phyloP scores from a whole-genome alignment of 1,140 invertebrate species.

The Drosophila ercepeae region DNA sequence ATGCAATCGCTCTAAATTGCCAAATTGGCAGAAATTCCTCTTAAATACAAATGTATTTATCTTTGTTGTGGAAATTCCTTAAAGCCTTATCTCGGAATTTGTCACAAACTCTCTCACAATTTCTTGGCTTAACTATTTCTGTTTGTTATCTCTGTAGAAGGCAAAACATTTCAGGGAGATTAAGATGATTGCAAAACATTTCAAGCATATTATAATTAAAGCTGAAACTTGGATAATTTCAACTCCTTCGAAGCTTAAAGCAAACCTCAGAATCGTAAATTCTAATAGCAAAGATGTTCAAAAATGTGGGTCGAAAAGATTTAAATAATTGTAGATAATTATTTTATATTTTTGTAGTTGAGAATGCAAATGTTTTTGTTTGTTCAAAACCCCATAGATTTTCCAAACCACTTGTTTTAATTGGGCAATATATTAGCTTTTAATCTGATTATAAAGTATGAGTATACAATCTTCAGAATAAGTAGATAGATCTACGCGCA shows the following conservation, averaged over 20 bases:
- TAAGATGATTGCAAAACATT: constrained; percentile 30
- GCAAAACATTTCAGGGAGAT: constrained; percentile 18
- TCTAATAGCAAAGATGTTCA: not conserved
- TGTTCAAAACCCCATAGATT: not conserved
- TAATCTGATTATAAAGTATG: too few relatives aligned
- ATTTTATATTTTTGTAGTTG: too few relatives aligned
- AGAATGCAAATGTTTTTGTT: constrained; percentile 4
- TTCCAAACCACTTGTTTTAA: constrained; percentile 14
- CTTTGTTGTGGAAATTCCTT: constrained; percentile 11
- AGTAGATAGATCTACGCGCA: not conserved
- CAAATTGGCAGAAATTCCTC: not conserved
- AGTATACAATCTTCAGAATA: too few relatives aligned
- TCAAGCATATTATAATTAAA: constrained; percentile 35
- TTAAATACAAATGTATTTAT: not conserved
- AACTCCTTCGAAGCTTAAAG: constrained; percentile 18
- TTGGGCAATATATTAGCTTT: constrained; percentile 1
- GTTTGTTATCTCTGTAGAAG: constrained; percentile 21
- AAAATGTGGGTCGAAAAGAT: too few relatives aligned
- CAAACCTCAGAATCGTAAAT: not conserved
- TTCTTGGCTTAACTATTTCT: constrained; percentile 25
- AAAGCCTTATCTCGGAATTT: constrained; percentile 17
- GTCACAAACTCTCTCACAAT: constrained; percentile 11
- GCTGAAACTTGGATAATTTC: constrained; percentile 3
- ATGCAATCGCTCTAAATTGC: not conserved
- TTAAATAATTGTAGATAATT: not conserved